Evolutionary conservation across 2,888 invertebrate species (phyloP), one percentile per base, ranked within the genome.

Genomic region (Acrobasis consociella): DNA sequence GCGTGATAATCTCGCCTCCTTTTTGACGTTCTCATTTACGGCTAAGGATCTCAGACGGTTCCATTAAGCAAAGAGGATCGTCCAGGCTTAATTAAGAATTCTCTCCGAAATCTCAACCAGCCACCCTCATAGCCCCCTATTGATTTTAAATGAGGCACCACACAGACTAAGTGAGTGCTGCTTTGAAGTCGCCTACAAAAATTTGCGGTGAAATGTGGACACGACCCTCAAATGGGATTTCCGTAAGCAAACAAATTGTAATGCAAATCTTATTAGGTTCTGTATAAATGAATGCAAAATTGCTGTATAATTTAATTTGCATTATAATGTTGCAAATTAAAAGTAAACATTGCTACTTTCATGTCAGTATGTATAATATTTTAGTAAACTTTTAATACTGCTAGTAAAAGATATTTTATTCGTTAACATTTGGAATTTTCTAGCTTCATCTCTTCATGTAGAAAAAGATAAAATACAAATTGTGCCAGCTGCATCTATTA

Each of bases 31-130:
- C 76, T 82, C 87, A 84, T 89, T 86, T 83, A 81, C 82, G 77
- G 74, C 77, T 81, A 82, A 86, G 82, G 83, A 83, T 85, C 85
- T 84, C 73, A 82, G 86, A 80, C 82, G 81, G 75, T 75, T 85
- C 90, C 89, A 91, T 91, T 91, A 89, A 86, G 75, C 82, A 86
- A 87, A 89, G 88, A 90, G 89, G 85, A 85, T 87, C 81, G 79
- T 80, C 80, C 81, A 75, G 80, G 83, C 88, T 91, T 91, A 91
- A 91, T 91, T 91, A 91, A 86, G 89, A 88, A 91, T 91, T 91
- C 90, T 79, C 90, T 90, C 81, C 79, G 76, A 89, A 91, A 89
- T 89, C 87, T 86, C 86, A 79, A 84, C 81, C 80, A 76, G 77
- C 70, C 74, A 79, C 85, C 83, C 85, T 80, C 75, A 90, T 85